These are phyloP conservation scores for Papilio dardanus DNA, from an alignment of 1,140 invertebrate species.

Conservation along the genomic window DNA sequence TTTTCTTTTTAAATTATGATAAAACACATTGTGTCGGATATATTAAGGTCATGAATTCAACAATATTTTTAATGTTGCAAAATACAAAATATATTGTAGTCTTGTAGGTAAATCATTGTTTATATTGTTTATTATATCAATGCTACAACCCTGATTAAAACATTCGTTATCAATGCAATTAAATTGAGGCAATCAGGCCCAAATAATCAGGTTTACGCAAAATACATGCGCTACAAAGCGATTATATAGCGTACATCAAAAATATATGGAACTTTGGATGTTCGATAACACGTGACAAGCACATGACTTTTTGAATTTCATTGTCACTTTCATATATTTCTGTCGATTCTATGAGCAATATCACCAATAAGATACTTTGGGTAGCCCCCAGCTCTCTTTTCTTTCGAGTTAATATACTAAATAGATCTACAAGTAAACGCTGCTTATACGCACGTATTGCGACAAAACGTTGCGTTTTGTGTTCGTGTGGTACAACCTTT, in stretches of 20 bases:
- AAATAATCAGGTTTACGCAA: too few species aligned
- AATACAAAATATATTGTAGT: not conserved
- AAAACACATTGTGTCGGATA: not conserved
- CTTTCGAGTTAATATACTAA: too few species aligned
- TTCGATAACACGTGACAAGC: too few species aligned
- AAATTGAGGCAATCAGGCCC: not conserved
- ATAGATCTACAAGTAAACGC: too few species aligned
- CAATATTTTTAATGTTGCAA: not conserved
- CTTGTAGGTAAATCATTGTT: not conserved
- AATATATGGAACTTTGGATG: too few species aligned
- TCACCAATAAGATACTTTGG: too few species aligned
- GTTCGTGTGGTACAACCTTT: slow-evolving; percentile 38
- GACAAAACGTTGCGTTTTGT: not conserved
- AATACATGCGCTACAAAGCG: too few species aligned
- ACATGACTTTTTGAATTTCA: too few species aligned
- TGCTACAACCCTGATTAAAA: not conserved
- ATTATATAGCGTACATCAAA: too few species aligned
- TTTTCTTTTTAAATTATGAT: not conserved
- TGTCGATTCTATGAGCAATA: too few species aligned
- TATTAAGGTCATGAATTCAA: not conserved
- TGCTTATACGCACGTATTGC: not conserved
- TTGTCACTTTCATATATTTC: too few species aligned
- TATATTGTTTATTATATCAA: not conserved
- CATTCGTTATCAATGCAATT: not conserved
- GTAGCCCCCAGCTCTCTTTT: too few species aligned